A percentile compares a stretch with the other conserved stretches of the same genome.
Conservation (phyloP, 2,888 invertebrate genomes). For the Dryococelus australis region DNA sequence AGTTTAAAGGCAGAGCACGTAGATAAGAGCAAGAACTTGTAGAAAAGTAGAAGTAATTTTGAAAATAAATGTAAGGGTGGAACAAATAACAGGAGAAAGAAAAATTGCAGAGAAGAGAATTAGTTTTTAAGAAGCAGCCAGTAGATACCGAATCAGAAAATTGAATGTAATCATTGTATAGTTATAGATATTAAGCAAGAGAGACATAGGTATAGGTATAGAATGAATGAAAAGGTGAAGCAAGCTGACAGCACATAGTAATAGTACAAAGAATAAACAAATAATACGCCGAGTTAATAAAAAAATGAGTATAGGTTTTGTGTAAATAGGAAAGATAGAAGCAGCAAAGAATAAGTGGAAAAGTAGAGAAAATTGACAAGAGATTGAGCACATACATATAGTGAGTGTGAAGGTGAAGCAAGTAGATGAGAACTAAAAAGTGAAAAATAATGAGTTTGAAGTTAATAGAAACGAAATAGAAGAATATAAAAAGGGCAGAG, state of each 20-base stretch:
- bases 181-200: too few species aligned
- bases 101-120: not conserved
- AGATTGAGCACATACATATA: too few species aligned
- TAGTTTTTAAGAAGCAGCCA: too few species aligned
- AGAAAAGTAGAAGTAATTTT: not conserved
- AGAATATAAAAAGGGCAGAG: too few species aligned
- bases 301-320: not conserved
- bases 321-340: conserved; percentile 26
- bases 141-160: too few species aligned
- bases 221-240: not conserved
- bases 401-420: not conserved
- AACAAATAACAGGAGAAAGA: not conserved
- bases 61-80: not conserved
- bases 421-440: not conserved
- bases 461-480: not conserved
- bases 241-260: not conserved
- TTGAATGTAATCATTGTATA: too few species aligned
- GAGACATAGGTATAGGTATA: too few species aligned
- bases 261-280: not conserved
- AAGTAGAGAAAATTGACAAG: too few species aligned
- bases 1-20: not conserved
- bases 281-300: not conserved
- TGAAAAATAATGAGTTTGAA: not conserved
- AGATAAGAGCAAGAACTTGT: not conserved
- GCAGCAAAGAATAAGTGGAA: conserved; percentile 25